Percentiles rank a stretch among this genome's conserved stretches.
Evolutionary conservation across 2,888 invertebrate genomes (phyloP).

Genomic region (Drosophila infuscata): DNA sequence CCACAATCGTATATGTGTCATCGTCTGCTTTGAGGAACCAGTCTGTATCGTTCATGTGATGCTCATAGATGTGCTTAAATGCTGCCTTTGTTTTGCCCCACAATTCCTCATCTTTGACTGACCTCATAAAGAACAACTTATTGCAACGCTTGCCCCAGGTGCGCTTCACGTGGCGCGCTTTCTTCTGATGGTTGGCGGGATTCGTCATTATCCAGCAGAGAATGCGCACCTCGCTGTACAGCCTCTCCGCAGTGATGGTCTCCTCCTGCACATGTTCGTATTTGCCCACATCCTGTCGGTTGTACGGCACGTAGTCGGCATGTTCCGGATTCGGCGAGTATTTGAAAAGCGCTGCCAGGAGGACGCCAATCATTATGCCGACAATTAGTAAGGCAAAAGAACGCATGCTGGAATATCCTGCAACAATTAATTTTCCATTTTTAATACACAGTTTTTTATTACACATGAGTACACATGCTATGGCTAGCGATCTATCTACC

Average conservation of each 20-base stretch:
- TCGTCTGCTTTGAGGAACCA: slow-evolving; percentile 34
- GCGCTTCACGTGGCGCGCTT: slow-evolving; percentile 21
- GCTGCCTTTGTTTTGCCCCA: slow-evolving; percentile 32
- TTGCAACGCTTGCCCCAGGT: slow-evolving; percentile 36
- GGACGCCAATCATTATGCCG: background rate
- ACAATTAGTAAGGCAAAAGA: background rate
- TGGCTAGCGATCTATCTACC: background rate
- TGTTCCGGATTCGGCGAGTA: background rate
- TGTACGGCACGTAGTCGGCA: background rate
- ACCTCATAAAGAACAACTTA: slow-evolving; percentile 29
- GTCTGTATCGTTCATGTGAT: slow-evolving; percentile 26
- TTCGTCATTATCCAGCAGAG: slow-evolving; percentile 27
- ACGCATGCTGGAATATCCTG: background rate
- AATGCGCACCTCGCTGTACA: slow-evolving; percentile 11
- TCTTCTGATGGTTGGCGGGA: background rate
- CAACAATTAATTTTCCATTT: background rate
- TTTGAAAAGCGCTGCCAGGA: background rate
- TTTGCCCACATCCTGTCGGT: background rate
- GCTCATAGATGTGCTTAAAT: slow-evolving; percentile 22
- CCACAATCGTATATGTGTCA: slow-evolving; percentile 23
- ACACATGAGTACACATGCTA: too few species aligned
- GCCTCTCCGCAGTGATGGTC: background rate
- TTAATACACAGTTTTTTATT: background rate
- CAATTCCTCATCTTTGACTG: slow-evolving; percentile 14
- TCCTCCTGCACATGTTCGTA: background rate